These are phyloP conservation scores for Eubasilissa regina DNA, from an alignment of 1,140 invertebrate genomes.

Conservation along the genomic window DNA sequence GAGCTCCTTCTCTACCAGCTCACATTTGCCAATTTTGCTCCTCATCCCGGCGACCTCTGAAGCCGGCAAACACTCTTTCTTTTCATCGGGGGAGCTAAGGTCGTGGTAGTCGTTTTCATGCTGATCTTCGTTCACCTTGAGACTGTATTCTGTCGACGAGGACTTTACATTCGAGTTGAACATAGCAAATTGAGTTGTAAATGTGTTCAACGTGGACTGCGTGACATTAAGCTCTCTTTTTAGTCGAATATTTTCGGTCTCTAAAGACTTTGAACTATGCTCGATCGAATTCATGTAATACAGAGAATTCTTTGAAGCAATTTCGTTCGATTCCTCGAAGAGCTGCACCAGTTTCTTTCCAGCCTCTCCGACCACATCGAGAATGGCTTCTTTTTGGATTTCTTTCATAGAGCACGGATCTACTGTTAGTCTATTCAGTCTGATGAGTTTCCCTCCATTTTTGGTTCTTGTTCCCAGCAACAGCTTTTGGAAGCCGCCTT, in stretches of 20 bases:
- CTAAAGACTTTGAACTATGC: not conserved
- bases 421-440: slow-evolving; percentile 6
- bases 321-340: slow-evolving; percentile 2
- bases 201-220: not conserved
- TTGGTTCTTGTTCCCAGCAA: slow-evolving; percentile 24
- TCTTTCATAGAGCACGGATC: slow-evolving; percentile 41
- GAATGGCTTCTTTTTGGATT: not conserved
- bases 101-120: slow-evolving; percentile 4
- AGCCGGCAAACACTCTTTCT: not conserved
- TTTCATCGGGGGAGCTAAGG: not conserved
- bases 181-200: not conserved
- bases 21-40: not conserved
- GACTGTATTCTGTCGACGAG: not conserved
- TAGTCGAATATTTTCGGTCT: not conserved
- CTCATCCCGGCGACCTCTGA: not conserved
- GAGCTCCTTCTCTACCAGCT: not conserved
- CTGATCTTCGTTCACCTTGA: not conserved
- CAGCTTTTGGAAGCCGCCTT: slow-evolving; percentile 22
- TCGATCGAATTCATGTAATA: not conserved
- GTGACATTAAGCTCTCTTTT: slow-evolving; percentile 11
- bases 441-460: slow-evolving; percentile 41
- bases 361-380: slow-evolving; percentile 15
- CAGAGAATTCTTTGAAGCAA: slow-evolving; percentile 1
- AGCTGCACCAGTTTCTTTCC: slow-evolving; percentile 11
- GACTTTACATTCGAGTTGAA: not conserved